phyloP scores from a whole-genome alignment of 2,113 vertebrate species.

The Vidua chalybeata region DNA sequence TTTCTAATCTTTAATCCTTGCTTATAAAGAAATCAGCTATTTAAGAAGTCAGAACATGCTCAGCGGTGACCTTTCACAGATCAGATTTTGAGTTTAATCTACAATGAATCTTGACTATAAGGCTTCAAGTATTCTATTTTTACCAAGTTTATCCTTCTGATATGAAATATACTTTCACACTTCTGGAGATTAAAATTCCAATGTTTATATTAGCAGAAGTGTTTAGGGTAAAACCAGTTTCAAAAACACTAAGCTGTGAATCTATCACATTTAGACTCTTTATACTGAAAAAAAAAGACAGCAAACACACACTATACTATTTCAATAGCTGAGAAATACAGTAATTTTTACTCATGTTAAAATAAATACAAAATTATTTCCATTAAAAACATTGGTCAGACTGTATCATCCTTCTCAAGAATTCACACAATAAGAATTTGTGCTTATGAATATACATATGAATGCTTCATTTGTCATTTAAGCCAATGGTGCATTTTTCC shows the following conservation, averaged over 20 bases:
- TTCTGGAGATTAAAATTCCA: slow-evolving; percentile 31
- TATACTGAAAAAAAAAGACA: background rate
- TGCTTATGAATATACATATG: background rate
- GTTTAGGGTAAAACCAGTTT: slow-evolving; percentile 55
- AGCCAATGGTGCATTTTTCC: background rate
- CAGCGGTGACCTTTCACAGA: background rate
- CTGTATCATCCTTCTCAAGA: background rate
- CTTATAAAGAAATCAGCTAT: slow-evolving; percentile 6
- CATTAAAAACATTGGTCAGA: background rate
- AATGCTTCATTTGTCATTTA: background rate
- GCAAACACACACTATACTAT: background rate
- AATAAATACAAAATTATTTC: background rate
- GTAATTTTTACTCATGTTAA: background rate
- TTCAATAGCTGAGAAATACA: background rate
- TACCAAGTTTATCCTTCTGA: slow-evolving; percentile 46
- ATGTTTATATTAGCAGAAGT: slow-evolving; percentile 53
- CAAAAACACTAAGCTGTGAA: slow-evolving; percentile 20
- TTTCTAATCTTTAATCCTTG: slow-evolving; percentile 18
- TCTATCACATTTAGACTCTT: background rate
- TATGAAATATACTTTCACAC: slow-evolving; percentile 52
- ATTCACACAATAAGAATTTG: background rate
- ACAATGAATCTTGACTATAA: slow-evolving; percentile 47
- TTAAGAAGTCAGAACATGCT: slow-evolving; percentile 44
- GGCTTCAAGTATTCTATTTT: slow-evolving; percentile 20
- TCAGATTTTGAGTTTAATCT: slow-evolving; percentile 47